Evolutionary conservation across 2,113 vertebrate genomes (phyloP).

Genomic region (Pristiophorus japonicus): DNA sequence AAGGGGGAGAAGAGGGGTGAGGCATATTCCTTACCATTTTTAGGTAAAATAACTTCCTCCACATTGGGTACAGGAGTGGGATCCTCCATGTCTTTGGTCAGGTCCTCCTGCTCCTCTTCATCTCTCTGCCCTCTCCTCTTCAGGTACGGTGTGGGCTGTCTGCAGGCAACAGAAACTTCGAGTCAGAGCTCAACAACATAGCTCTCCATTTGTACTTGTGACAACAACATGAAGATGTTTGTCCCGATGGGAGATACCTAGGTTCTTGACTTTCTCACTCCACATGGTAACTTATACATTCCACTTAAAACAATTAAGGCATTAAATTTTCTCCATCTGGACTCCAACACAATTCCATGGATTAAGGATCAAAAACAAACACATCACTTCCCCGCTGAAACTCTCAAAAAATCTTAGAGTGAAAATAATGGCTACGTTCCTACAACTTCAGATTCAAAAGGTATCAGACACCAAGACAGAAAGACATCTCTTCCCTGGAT

Average conservation of each 20-base stretch:
- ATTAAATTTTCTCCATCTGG: background rate
- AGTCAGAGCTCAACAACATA: background rate
- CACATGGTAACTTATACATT: background rate
- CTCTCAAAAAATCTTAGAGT: too few species aligned
- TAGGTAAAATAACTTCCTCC: slow-evolving; percentile 86
- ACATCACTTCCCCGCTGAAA: too few species aligned
- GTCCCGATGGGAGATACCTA: too few species aligned
- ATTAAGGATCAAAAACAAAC: background rate
- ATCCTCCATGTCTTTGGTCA: slow-evolving; percentile 93
- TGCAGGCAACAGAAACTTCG: slow-evolving; percentile 45
- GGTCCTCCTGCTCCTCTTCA: slow-evolving; percentile 85
- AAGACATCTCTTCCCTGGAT: too few species aligned
- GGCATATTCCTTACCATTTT: slow-evolving; percentile 67
- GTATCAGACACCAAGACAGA: too few species aligned
- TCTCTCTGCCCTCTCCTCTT: slow-evolving; percentile 85
- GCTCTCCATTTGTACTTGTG: background rate
- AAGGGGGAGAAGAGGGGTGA: too few species aligned
- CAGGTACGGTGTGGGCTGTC: slow-evolving; percentile 75
- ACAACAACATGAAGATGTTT: background rate
- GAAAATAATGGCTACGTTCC: too few species aligned
- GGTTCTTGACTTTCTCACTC: background rate
- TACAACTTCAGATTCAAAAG: too few species aligned
- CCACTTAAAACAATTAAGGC: background rate
- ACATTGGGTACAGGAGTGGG: slow-evolving; percentile 88
- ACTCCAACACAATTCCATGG: background rate